Evolutionary conservation across 2,113 vertebrate species (phyloP).

Genomic region (Chionodraco myersi): DNA sequence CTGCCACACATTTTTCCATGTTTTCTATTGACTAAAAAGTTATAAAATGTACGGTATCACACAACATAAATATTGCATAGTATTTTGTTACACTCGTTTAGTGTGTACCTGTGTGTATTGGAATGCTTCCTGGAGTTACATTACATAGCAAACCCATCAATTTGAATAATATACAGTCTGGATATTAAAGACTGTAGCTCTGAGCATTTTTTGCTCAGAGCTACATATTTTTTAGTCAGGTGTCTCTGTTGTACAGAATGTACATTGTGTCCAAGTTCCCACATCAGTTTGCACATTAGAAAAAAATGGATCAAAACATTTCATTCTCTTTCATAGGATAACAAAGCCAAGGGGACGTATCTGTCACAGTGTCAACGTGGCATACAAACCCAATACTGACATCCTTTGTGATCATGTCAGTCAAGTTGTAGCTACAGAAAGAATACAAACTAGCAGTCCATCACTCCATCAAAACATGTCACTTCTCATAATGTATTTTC

Average conservation of each 20-base stretch:
- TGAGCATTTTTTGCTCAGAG: not conserved
- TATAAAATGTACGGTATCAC: too few species aligned
- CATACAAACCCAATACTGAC: not conserved
- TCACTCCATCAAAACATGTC: not conserved
- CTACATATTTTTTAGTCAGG: not conserved
- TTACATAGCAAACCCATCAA: not conserved
- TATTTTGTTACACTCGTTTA: not conserved
- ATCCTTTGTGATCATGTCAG: slow-evolving; percentile 1
- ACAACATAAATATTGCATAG: too few species aligned
- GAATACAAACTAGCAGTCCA: not conserved
- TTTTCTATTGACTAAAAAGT: too few species aligned
- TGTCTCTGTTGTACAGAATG: not conserved
- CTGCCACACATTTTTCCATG: too few species aligned
- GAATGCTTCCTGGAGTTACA: not conserved
- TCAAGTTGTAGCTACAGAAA: not conserved
- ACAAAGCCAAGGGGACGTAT: not conserved
- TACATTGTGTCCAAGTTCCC: not conserved
- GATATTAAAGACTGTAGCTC: not conserved
- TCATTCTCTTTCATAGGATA: not conserved
- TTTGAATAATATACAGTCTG: not conserved
- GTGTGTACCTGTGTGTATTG: not conserved
- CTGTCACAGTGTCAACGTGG: not conserved
- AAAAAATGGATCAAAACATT: slow-evolving; percentile 1
- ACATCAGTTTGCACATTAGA: not conserved
- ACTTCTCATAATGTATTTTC: not conserved